Evolutionary conservation across 2,888 invertebrate genomes (phyloP), one percentile per base, ranked within the genome.

Genomic region (Lampropteryx suffumata): DNA sequence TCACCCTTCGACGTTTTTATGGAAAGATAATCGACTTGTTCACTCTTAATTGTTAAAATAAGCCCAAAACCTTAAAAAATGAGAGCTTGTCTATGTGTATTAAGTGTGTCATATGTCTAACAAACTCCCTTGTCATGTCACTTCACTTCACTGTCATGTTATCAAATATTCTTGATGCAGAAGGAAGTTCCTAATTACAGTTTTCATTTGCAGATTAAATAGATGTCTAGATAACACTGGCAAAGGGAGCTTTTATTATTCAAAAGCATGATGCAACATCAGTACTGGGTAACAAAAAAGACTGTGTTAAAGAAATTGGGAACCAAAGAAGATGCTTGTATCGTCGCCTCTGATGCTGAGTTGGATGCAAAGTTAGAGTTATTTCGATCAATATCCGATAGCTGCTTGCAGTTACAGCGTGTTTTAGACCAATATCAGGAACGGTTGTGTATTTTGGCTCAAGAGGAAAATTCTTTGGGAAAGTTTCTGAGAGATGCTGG

Each of bases 271-370:
- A 95, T 98, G 94, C 97, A 98, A 82, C 97, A 98, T 84, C 98
- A 98, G 66, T 99, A 97, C 85, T 99, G 99, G 99, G 96, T 99
- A 48, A 99, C 99, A 5, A 99, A 99, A 80, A 99, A 99, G 85
- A 95, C 96, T 50, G 95, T 99, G 35, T 93, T 97, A 62, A 93
- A 97, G 71, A 98, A 97, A 89, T 91, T 99, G 40, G 98, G 98
- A 26, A 96, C 96, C 67, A 99, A 99, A 90, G 99, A 99, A 89
- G 99, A 99, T 80, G 98, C 98, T 64, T 97, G 97, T 88, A 94
- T 99, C 61, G 95, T 98, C 14, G 95, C 99, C 9, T 98, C 98
- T 0, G 99, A 99, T 86, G 96, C 98, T 0, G 97, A 98, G 75
- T 91, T 99, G 24, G 99, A 99, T 88, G 95, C 99, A 3, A 99